Percentiles rank a stretch among this genome's conserved stretches.
Evolutionary conservation across 1,140 invertebrate species (phyloP).

Genomic region (Littorina saxatilis): DNA sequence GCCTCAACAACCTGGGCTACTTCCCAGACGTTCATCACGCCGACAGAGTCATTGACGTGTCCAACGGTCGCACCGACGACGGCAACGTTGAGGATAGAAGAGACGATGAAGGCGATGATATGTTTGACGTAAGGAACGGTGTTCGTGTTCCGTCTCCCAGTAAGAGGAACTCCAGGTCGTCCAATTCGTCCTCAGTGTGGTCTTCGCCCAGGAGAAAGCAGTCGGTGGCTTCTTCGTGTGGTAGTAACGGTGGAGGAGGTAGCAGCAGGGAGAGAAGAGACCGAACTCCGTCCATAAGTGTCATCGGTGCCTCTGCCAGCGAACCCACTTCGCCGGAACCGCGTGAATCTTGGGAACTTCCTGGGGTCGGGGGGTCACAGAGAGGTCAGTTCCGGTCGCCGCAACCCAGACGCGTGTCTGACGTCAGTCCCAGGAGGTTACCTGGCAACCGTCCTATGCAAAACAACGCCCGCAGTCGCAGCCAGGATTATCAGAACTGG

Average conservation of each 20-base stretch:
- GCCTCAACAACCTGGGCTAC: slow-evolving; percentile 27
- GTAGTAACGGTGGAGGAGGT: background rate
- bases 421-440: slow-evolving; percentile 4
- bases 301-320: slow-evolving; percentile 18
- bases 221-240: background rate
- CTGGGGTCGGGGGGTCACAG: background rate
- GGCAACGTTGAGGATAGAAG: background rate
- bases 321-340: slow-evolving; percentile 34
- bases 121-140: background rate
- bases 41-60: slow-evolving; percentile 24
- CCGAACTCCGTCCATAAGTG: background rate
- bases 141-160: background rate
- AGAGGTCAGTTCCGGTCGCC: background rate
- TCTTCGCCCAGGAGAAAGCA: slow-evolving; percentile 26
- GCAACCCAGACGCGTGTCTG: background rate
- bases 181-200: background rate
- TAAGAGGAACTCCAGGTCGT: slow-evolving; percentile 11
- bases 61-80: slow-evolving; percentile 14
- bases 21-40: slow-evolving; percentile 17
- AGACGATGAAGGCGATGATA: slow-evolving; percentile 12
- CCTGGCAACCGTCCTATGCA: background rate
- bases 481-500: slow-evolving; percentile 32
- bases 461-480: slow-evolving; percentile 33
- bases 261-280: background rate
- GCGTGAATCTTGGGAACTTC: slow-evolving; percentile 37